phyloP scores from a whole-genome alignment of 1,140 invertebrate species.

The Euura saliciscinereae region DNA sequence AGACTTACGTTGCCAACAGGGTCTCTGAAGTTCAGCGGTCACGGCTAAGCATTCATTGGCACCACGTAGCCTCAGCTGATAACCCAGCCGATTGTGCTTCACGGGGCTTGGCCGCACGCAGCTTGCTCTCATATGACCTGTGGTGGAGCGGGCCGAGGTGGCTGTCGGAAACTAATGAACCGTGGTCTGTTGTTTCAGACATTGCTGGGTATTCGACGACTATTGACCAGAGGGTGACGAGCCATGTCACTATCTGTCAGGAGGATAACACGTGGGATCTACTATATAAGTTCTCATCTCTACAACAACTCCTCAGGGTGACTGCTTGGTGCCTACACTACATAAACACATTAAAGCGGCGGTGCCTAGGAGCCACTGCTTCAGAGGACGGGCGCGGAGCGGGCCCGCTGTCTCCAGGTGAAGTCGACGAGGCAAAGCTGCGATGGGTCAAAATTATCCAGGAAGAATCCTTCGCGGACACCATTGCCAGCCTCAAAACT shows the following conservation, averaged over 20 bases:
- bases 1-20: slow-evolving; percentile 29
- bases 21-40: slow-evolving; percentile 21
- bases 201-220: not conserved
- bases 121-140: not conserved
- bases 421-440: not conserved
- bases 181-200: slow-evolving; percentile 11
- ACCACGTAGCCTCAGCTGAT: slow-evolving; percentile 19
- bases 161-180: not conserved
- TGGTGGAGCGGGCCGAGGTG: slow-evolving; percentile 17
- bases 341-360: not conserved
- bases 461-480: not conserved
- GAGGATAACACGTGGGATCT: slow-evolving; percentile 8
- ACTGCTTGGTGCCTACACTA: not conserved
- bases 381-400: not conserved
- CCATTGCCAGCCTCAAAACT: not conserved
- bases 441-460: slow-evolving; percentile 4
- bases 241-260: not conserved
- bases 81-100: slow-evolving; percentile 31
- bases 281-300: not conserved
- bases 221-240: not conserved
- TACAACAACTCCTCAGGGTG: slow-evolving; percentile 7
- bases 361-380: not conserved
- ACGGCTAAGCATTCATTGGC: slow-evolving; percentile 15
- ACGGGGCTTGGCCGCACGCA: slow-evolving; percentile 12
- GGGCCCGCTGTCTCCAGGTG: not conserved